These are phyloP conservation scores for Grammatotria lemairii DNA, from an alignment of 2,113 vertebrate species.

Conservation along the genomic window DNA sequence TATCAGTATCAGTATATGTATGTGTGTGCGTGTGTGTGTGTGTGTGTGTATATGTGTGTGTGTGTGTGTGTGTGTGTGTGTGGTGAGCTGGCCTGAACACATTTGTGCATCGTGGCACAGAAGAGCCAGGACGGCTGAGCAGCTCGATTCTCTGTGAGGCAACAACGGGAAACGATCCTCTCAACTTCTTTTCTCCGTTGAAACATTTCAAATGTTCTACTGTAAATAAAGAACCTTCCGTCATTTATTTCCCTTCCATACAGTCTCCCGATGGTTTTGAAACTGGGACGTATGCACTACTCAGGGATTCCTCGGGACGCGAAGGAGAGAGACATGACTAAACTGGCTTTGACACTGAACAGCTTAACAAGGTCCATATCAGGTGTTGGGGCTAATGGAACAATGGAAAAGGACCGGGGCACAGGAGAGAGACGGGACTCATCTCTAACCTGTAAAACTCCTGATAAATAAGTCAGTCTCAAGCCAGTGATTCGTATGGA, in stretches of 20 bases:
- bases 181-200: not conserved
- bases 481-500: not conserved
- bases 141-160: not conserved
- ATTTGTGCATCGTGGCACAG: not conserved
- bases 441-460: not conserved
- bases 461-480: not conserved
- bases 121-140: not conserved
- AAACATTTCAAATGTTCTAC: not conserved
- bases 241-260: not conserved
- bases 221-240: not conserved
- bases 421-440: not conserved
- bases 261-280: not conserved
- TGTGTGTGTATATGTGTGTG: accelerated
- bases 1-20: too few species aligned
- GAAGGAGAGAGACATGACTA: not conserved
- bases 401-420: not conserved
- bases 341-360: not conserved
- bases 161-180: accelerated
- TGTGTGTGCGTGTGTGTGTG: accelerated
- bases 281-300: not conserved
- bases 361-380: not conserved
- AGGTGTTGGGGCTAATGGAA: too few species aligned
- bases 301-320: not conserved
- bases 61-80: accelerated
- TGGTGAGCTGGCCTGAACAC: not conserved